Evolutionary conservation across 92 coral and sea anemone species (phyloP), one percentile per base, ranked within the genome.

Genomic region (Epizoanthus illoricatus): DNA sequence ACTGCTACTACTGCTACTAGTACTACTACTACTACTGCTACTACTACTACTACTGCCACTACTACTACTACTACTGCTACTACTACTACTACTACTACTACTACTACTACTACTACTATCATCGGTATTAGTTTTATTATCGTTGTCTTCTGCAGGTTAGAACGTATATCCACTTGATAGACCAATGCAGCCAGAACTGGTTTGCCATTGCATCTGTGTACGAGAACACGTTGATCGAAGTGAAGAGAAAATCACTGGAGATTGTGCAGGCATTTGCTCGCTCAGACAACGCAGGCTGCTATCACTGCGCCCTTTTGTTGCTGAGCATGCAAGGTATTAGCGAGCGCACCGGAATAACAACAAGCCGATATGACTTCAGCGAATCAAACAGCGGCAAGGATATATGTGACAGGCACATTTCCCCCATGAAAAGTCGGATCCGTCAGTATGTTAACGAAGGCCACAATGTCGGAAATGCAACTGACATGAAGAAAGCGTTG

Each of bases 361-460:
- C 45, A 43, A 70, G 19, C 56, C 56, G 75, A 40, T 70, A 70
- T 42, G 75, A 67, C 76, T 67, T 66, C 54, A 81, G 67, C 62
- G 76, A 81, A 56, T 54, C 85, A 2, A 66, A 81, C 75, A 20
- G 33, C 23, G 85, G 85, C 55, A 81, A 81, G 59, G 85, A 81
- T 23, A 69, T 81, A 41, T 81, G 65, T 65, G 76, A 52, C 36
- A 75, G 76, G 54, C 76, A 69, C 65, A 81, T 81, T 19, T 66
- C 85, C 43, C 75, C 85, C 59, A 45, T 81, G 52, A 49, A 81
- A n/a, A 81, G 85, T 64, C 76, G 47, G 65, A 81, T 52, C 40
- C 85, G 76, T 42, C 85, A 69, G 75, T 81, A 43, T 64, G 85
- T 69, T 75, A 81, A 81, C 66, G 85, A 19, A 56, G 85, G 85